Percentiles rank a stretch among this genome's conserved stretches.
These are phyloP conservation scores for Adelges cooleyi DNA, from an alignment of 1,140 invertebrate genomes.

Conservation along the genomic window DNA sequence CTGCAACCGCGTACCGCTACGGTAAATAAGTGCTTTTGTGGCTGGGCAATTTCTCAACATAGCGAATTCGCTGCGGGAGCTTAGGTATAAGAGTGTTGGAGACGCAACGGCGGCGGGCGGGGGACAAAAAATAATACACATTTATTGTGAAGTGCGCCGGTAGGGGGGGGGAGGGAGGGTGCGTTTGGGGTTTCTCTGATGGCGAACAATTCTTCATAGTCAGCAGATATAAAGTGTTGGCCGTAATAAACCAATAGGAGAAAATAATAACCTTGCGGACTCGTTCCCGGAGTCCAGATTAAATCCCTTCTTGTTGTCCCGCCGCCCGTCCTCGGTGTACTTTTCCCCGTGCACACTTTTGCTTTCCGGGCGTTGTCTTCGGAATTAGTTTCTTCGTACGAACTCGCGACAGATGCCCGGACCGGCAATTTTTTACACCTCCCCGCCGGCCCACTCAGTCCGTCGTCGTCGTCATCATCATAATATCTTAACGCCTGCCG, in stretches of 20 bases:
- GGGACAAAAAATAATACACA: neutral
- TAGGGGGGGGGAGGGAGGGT: neutral
- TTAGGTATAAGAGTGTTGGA: neutral
- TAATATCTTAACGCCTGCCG: too few relatives aligned
- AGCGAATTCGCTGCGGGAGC: slow-evolving; percentile 13
- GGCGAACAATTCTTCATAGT: slow-evolving; percentile 26
- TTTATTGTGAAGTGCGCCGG: neutral
- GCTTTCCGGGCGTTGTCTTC: neutral
- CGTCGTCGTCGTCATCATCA: too few relatives aligned
- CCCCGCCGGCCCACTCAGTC: too few relatives aligned
- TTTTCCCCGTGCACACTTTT: neutral
- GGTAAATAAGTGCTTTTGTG: neutral
- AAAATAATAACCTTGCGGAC: slow-evolving; percentile 27
- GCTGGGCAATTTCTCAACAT: neutral
- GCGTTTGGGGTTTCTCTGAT: neutral
- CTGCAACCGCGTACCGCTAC: neutral
- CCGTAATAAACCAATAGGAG: slow-evolving; percentile 22
- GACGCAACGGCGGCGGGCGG: neutral
- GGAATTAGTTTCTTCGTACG: slow-evolving; percentile 1
- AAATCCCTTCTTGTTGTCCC: neutral
- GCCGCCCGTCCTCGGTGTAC: neutral
- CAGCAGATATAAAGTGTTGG: slow-evolving; percentile 28
- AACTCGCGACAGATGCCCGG: neutral
- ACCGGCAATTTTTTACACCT: neutral
- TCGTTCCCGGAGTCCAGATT: slow-evolving; percentile 17